Base-by-base conservation (phyloP, 2,888 invertebrate genomes). In the Hybos culiciformis region DNA sequence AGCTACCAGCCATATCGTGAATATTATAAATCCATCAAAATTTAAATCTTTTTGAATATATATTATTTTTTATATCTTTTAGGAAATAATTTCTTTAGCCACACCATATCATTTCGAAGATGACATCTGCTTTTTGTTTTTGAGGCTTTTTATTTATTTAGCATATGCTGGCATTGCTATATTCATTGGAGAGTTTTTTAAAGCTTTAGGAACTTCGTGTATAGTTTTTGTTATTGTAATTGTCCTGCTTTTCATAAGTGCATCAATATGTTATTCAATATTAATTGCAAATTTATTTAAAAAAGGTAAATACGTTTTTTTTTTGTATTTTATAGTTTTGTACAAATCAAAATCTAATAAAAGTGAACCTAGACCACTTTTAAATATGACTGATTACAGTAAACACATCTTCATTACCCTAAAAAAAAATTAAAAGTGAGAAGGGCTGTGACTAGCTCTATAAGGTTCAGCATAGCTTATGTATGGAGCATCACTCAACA, bases 41-140 rank as follows among this genome's bases (percentile, higher is more conserved):
- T 21, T 40, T 14, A 3, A 14, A 12, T 19, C 32, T 48, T 46
- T 21, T 34, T 55, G 55, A 61, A 61, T 42, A n/a, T n/a, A n/a
- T n/a, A n/a, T n/a, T n/a, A n/a, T n/a, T n/a, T n/a, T n/a, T n/a
- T n/a, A n/a, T 63, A 60, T 46, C 54, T 64, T 5, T 53, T 56
- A 33, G 21, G 23, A 39, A 3, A 33, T 39, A 8, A 41, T 34
- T 17, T 36, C 24, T n/a, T 49, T 66, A 24, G 62, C 65, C 1
- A 62, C 67, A 4, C 59, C 62, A 20, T 53, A 58, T 48, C 62
- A 61, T 37, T 65, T 54, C 49, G 50, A 66, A 1, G 62, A 67
- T 46, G 63, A 61, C 8, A 50, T 64, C 3, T 59, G 61, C 2
- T 64, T 67, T 46, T 64, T 55, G 44, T 42, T 61, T 3, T 53